Percentiles rank a stretch among this genome's conserved stretches.
phyloP scores from a whole-genome alignment of 92 coral and sea anemone species.

The Heteractis magnifica region DNA sequence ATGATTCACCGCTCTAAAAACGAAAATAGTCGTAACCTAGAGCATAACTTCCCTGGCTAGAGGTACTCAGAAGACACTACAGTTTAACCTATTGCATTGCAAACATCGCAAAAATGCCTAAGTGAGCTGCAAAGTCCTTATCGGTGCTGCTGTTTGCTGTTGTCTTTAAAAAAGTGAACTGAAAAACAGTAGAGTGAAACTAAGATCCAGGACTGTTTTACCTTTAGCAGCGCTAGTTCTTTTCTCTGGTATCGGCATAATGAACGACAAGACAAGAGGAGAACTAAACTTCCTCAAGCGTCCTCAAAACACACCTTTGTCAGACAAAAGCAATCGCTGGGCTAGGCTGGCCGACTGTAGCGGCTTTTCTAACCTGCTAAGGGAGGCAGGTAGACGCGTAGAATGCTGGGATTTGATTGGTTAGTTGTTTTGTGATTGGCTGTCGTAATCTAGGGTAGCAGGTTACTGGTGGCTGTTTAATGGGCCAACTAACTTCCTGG shows the following conservation, averaged over 20 bases:
- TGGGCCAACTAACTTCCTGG: constrained; percentile 13
- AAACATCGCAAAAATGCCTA: not conserved
- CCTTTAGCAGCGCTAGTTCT: constrained; percentile 61
- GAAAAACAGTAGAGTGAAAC: not conserved
- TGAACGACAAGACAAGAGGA: constrained; percentile 8
- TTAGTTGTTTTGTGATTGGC: constrained; percentile 24
- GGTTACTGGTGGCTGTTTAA: constrained; percentile 41
- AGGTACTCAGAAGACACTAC: no score
- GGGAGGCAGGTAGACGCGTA: constrained; percentile 32
- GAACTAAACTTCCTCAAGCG: constrained; percentile 12
- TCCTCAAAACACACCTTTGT: constrained; percentile 30
- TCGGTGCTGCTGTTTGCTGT: not conserved
- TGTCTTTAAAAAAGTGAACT: not conserved
- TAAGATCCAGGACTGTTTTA: constrained; percentile 10
- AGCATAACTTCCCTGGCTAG: no score
- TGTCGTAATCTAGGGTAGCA: constrained; percentile 5
- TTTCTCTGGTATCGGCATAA: constrained; percentile 82
- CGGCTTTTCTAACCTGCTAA: constrained; percentile 26
- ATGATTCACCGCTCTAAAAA: no score
- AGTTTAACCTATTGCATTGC: not conserved
- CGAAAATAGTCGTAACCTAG: no score
- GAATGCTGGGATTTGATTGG: constrained; percentile 29
- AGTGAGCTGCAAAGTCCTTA: not conserved
- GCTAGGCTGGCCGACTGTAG: not conserved
- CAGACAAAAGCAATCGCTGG: constrained; percentile 10